Conservation (phyloP, 2,888 invertebrate genomes). For the Eristalis tenax region DNA sequence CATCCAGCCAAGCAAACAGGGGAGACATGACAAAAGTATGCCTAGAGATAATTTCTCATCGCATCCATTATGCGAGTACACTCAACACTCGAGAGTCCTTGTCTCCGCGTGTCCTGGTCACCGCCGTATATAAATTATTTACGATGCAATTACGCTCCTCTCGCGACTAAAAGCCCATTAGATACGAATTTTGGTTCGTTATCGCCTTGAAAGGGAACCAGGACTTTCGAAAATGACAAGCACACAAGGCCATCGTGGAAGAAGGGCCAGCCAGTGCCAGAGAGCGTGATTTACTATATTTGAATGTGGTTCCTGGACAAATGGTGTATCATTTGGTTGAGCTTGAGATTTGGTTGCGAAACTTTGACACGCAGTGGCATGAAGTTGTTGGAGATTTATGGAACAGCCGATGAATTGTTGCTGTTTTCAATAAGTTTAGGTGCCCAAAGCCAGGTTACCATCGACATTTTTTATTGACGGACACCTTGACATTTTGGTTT, state of each 20-base stretch:
- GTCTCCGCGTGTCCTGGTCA: constrained; percentile 5
- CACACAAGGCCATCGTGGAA: background rate
- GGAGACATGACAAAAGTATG: background rate
- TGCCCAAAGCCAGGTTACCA: background rate
- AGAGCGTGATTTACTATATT: background rate
- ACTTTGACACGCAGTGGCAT: background rate
- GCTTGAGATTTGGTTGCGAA: background rate
- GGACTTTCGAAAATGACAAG: background rate
- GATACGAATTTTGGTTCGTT: constrained; percentile 14
- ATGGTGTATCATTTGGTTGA: background rate
- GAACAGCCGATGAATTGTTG: background rate
- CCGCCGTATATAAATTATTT: constrained; percentile 39
- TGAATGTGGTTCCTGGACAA: background rate
- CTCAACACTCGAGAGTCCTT: background rate
- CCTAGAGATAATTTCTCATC: constrained; percentile 10
- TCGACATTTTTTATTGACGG: background rate
- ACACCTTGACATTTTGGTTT: background rate
- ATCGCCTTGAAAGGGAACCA: background rate
- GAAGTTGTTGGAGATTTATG: background rate
- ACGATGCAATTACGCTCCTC: constrained; percentile 40
- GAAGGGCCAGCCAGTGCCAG: background rate
- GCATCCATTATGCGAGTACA: background rate
- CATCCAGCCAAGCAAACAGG: background rate
- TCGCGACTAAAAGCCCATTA: constrained; percentile 44
- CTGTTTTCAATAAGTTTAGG: background rate